A percentile compares a stretch with the other conserved stretches of the same genome.
phyloP scores from a whole-genome alignment of 2,797 vertebrate genomes.

The Gambusia yucatana region DNA sequence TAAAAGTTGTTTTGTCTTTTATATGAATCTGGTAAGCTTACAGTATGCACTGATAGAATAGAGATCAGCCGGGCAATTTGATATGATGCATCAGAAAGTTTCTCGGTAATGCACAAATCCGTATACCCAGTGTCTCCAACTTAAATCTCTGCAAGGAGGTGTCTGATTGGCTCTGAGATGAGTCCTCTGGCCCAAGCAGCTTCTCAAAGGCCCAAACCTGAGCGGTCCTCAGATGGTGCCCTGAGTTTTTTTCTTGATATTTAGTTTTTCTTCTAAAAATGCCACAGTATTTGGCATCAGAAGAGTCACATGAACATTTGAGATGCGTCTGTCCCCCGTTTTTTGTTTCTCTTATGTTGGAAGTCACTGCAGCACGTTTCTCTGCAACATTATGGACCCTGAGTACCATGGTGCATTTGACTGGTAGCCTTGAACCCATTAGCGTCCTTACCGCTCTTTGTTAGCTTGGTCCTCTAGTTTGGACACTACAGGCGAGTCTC shows the following conservation, averaged over 20 bases:
- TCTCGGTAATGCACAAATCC: conserved; percentile 27
- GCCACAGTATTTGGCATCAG: conserved; percentile 5
- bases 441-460: conserved; percentile 13
- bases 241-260: conserved; percentile 35
- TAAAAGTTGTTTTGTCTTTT: conserved; percentile 72
- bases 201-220: conserved; percentile 39
- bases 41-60: conserved; percentile 67
- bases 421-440: conserved; percentile 16
- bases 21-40: conserved; percentile 81
- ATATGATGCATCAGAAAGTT: conserved; percentile 35
- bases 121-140: conserved; percentile 34
- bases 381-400: conserved; percentile 36
- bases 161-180: conserved; percentile 51
- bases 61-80: conserved; percentile 34
- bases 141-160: conserved; percentile 31
- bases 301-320: neutral
- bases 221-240: conserved; percentile 19
- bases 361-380: conserved; percentile 16
- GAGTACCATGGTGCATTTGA: conserved; percentile 48
- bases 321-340: neutral
- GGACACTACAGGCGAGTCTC: conserved; percentile 19
- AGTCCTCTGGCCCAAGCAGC: conserved; percentile 42
- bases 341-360: neutral
- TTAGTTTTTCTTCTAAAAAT: conserved; percentile 26
- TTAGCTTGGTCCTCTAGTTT: conserved; percentile 31